Evolutionary conservation across 1,140 invertebrate genomes (phyloP), one percentile per base, ranked within the genome.

Genomic region (Drosophila chauvacae): DNA sequence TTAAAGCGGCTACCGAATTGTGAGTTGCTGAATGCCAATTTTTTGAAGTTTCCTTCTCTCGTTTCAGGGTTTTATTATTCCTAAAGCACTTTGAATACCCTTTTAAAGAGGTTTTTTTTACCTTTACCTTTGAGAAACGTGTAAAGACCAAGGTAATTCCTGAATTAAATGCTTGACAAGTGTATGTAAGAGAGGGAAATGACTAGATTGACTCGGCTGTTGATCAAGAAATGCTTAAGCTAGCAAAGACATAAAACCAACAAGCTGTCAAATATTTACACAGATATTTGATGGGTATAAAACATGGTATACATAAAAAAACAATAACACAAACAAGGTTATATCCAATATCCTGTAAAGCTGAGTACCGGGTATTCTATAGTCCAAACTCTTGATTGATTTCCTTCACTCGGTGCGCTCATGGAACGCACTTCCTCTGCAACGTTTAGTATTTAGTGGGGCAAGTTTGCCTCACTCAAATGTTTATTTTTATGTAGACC

Each of bases 341-440:
- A 10, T 37, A 37, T 23, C 0, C 2, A 5, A 33, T 13, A 42
- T 20, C 2, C 10, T 18, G 5, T 13, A 35, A 20, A 53, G 1
- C 30, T 2, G 0, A 20, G 1, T 56, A 39, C 37, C 14, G 10
- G 53, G 53, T 56, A 56, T 39, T 39, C 9, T 2, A 7, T n/a
- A 26, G 53, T 56, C 53, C 2, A n/a, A 2, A 37, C 30, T 18
- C 33, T 37, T 23, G 35, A 11, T 14, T 13, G 9, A 10, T 2
- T 26, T 10, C 0, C 4, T 0, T 30, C 26, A 26, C 13, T 56
- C 11, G 10, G 4, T 23, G 23, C 44, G 63, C 30, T 39, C 26
- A 28, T 47, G 63, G 76, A 73, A 81, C 62, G 84, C 80, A 87
- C 80, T 88, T 87, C 84, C 84, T 87, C 82, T 83, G 68, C 66